Conservation (phyloP, 2,113 vertebrate genomes). For the Uria aalge region DNA sequence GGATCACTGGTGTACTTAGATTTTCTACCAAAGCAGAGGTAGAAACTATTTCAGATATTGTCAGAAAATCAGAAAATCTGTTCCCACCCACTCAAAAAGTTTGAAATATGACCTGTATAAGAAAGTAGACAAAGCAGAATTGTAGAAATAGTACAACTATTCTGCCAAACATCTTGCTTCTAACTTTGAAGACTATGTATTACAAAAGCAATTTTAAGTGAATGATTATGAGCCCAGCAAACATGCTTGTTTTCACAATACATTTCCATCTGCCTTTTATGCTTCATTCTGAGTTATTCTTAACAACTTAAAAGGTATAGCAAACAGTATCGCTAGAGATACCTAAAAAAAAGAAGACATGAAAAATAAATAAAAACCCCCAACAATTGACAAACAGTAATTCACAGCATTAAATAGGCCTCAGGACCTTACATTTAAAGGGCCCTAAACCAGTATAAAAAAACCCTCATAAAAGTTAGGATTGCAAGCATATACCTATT, state of each 20-base stretch:
- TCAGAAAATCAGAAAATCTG: slow-evolving; percentile 29
- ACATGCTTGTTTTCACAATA: slow-evolving; percentile 52
- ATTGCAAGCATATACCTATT: slow-evolving; percentile 75
- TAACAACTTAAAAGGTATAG: slow-evolving; percentile 40
- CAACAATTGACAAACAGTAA: slow-evolving; percentile 68
- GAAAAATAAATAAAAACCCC: slow-evolving; percentile 34
- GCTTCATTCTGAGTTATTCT: slow-evolving; percentile 47
- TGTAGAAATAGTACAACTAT: slow-evolving; percentile 2
- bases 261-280: slow-evolving; percentile 60
- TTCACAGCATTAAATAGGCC: slow-evolving; percentile 83
- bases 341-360: slow-evolving; percentile 68
- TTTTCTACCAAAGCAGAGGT: slow-evolving; percentile 53
- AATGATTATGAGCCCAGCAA: slow-evolving; percentile 50
- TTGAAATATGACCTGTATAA: not conserved
- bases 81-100: slow-evolving; percentile 7
- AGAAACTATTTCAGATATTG: too few relatives aligned
- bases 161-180: slow-evolving; percentile 1
- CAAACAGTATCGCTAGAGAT: slow-evolving; percentile 67
- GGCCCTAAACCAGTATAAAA: slow-evolving; percentile 58
- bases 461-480: slow-evolving; percentile 67
- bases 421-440: slow-evolving; percentile 43
- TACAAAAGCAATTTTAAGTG: slow-evolving; percentile 38
- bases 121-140: slow-evolving; percentile 17
- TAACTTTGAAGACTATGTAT: slow-evolving; percentile 14
- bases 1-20: not conserved